A percentile compares a stretch with the other conserved stretches of the same genome.
Evolutionary conservation across 2,113 vertebrate genomes (phyloP).

Genomic region (Oreocharis arfaki): DNA sequence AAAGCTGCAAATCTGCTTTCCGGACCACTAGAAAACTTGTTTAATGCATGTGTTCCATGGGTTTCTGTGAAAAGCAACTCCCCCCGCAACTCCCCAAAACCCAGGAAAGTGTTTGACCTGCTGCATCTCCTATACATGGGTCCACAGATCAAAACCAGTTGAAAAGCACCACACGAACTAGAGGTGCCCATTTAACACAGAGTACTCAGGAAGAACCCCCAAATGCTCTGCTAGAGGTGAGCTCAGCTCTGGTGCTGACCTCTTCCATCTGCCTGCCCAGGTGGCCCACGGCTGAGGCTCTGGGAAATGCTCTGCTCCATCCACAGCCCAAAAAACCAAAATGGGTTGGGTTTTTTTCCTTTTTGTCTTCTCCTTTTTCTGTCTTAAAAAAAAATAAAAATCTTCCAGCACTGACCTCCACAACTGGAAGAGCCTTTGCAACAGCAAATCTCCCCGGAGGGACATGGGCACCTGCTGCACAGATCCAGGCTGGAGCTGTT

Average conservation of each 20-base stretch:
- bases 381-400: neutral
- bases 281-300: neutral
- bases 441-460: neutral
- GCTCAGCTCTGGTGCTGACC: neutral
- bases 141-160: neutral
- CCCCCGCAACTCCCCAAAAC: accelerated
- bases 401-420: neutral
- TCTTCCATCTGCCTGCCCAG: neutral
- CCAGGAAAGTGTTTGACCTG: neutral
- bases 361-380: neutral
- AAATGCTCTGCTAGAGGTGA: neutral
- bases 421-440: neutral
- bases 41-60: neutral
- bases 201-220: neutral
- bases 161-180: neutral
- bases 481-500: neutral
- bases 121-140: neutral
- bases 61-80: neutral
- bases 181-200: neutral
- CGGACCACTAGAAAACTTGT: neutral
- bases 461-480: neutral
- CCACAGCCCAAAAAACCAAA: neutral
- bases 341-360: neutral
- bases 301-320: neutral
- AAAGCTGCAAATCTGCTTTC: neutral